These are phyloP conservation scores for Phocides pigmalion DNA, from an alignment of 1,140 invertebrate genomes.

Conservation along the genomic window DNA sequence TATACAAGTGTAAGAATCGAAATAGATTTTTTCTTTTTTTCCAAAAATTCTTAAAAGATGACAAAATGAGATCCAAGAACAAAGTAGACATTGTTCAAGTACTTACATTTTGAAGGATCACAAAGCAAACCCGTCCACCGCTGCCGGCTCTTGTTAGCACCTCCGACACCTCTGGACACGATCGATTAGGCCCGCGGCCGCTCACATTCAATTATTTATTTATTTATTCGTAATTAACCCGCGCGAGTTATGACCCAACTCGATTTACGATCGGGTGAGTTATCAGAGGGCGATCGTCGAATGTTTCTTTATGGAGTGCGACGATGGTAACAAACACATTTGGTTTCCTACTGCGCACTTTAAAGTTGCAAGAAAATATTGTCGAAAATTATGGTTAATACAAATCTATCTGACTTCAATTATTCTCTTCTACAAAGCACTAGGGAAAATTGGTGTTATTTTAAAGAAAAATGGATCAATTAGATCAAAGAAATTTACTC, in stretches of 20 bases:
- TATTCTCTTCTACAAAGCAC: too few species aligned
- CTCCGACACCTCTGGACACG: conserved; percentile 62
- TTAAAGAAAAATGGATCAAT: too few species aligned
- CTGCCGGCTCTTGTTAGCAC: conserved; percentile 76
- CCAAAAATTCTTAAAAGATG: not conserved
- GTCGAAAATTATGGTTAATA: too few species aligned
- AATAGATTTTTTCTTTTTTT: not conserved
- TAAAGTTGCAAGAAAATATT: too few species aligned
- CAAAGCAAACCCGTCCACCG: conserved; percentile 40
- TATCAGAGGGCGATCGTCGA: conserved; percentile 57
- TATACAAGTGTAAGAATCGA: conserved; percentile 18
- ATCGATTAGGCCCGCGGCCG: conserved; percentile 80
- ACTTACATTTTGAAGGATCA: conserved; percentile 26
- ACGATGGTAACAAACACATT: too few species aligned
- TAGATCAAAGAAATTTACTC: too few species aligned
- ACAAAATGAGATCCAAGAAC: not conserved
- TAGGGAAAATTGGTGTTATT: too few species aligned
- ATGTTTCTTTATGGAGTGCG: conserved; percentile 50
- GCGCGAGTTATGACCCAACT: conserved; percentile 68
- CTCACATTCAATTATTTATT: conserved; percentile 83
- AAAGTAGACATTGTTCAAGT: not conserved
- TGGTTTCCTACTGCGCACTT: too few species aligned
- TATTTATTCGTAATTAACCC: conserved; percentile 83
- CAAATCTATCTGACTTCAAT: too few species aligned
- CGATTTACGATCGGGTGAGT: conserved; percentile 76